These are phyloP conservation scores for Helicoverpa zea DNA, from an alignment of 1,140 invertebrate species.

Conservation along the genomic window DNA sequence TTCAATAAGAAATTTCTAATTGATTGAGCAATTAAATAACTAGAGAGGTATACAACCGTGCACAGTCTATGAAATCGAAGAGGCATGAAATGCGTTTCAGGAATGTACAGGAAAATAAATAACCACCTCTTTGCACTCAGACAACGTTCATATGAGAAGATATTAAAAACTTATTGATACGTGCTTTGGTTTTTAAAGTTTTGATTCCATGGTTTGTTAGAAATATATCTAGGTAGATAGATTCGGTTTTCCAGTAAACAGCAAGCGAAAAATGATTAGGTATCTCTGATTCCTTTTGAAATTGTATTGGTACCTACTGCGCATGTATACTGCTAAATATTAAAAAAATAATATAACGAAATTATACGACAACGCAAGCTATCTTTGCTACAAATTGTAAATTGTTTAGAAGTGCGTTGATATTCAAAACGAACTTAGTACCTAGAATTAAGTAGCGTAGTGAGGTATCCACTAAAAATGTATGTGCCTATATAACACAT, in stretches of 20 bases:
- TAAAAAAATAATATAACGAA: too few species aligned
- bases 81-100: constrained; percentile 22
- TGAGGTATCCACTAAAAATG: too few species aligned
- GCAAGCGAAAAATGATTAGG: not conserved
- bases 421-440: too few species aligned
- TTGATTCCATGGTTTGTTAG: too few species aligned
- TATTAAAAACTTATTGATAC: constrained; percentile 51
- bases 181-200: constrained; percentile 15
- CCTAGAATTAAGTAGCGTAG: too few species aligned
- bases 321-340: too few species aligned
- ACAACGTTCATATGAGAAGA: constrained; percentile 23
- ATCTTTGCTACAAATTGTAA: too few species aligned
- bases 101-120: constrained; percentile 38
- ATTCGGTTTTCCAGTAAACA: not conserved
- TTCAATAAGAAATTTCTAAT: not conserved
- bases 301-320: too few species aligned
- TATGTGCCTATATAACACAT: too few species aligned
- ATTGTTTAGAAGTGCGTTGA: too few species aligned
- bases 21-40: constrained; percentile 28
- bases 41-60: not conserved
- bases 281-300: too few species aligned
- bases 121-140: constrained; percentile 11
- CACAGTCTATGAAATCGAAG: not conserved
- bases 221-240: not conserved
- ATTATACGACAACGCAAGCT: too few species aligned